Percentiles rank a stretch among this genome's conserved stretches.
Conservation (phyloP, 2,797 vertebrate species). For the Setipinna tenuifilis region DNA sequence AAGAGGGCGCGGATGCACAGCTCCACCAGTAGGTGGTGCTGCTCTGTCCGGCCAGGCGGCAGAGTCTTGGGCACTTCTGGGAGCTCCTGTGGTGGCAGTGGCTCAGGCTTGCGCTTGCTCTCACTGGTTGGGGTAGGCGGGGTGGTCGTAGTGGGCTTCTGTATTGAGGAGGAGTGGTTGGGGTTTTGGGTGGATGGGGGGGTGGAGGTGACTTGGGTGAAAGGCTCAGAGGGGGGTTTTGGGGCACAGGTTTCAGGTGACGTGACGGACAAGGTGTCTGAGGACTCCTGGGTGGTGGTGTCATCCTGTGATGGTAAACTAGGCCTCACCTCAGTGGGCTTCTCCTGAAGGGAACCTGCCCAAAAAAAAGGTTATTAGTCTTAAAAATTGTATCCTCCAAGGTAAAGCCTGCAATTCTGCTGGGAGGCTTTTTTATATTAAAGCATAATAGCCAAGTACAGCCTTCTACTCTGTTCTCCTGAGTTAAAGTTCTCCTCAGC, state of each 20-base stretch:
- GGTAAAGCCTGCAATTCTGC: not conserved
- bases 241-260: constrained; percentile 58
- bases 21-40: constrained; percentile 87
- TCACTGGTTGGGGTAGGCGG: constrained; percentile 62
- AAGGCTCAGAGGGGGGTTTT: constrained; percentile 42
- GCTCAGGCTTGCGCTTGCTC: constrained; percentile 79
- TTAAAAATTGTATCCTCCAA: not conserved
- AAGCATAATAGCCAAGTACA: too few relatives aligned
- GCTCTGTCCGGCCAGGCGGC: constrained; percentile 80
- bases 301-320: constrained; percentile 60
- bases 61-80: constrained; percentile 84
- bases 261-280: constrained; percentile 69
- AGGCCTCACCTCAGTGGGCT: constrained; percentile 46
- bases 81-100: constrained; percentile 64
- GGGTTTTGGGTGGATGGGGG: constrained; percentile 37
- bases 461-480: too few relatives aligned
- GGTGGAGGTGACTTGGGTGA: constrained; percentile 25
- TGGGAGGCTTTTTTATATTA: not conserved
- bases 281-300: constrained; percentile 68
- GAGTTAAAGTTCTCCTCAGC: too few relatives aligned
- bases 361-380: not conserved
- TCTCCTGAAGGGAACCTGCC: constrained; percentile 63
- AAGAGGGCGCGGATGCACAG: constrained; percentile 88
- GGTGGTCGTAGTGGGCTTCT: constrained; percentile 43
- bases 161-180: constrained; percentile 46